Conservation (phyloP, 2,113 vertebrate genomes). For the Perca flavescens region DNA sequence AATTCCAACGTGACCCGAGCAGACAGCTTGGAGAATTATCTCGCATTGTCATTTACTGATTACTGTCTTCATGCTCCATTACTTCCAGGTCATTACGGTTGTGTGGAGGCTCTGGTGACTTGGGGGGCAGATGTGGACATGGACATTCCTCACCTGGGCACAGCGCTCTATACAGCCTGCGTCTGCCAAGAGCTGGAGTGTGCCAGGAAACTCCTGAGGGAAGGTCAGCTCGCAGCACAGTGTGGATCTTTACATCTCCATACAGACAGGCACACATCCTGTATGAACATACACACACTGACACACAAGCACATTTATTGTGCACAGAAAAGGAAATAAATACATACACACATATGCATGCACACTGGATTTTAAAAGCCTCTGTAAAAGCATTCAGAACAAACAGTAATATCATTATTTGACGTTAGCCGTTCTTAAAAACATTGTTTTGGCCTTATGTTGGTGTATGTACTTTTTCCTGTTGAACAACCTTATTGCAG, state of each 20-base stretch:
- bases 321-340: background rate
- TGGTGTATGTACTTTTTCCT: background rate
- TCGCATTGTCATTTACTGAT: constrained; percentile 62
- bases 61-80: constrained; percentile 60
- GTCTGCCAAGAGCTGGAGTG: constrained; percentile 91
- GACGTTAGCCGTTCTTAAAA: background rate
- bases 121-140: constrained; percentile 95
- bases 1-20: constrained; percentile 39
- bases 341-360: background rate
- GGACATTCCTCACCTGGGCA: constrained; percentile 94
- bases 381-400: background rate
- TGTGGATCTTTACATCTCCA: constrained; percentile 44
- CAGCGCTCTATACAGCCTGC: constrained; percentile 93
- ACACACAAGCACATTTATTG: background rate
- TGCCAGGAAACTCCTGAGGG: constrained; percentile 91
- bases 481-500: background rate
- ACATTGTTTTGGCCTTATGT: background rate
- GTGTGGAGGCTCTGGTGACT: constrained; percentile 91
- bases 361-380: background rate
- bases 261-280: constrained; percentile 3
- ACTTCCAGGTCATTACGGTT: constrained; percentile 91
- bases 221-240: constrained; percentile 83
- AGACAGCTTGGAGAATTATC: constrained; percentile 65
- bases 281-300: constrained; percentile 5
- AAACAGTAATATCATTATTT: background rate